A percentile compares a stretch with the other conserved stretches of the same genome.
Conservation (phyloP, 1,140 invertebrate species). For the Brachionus sp. region DNA sequence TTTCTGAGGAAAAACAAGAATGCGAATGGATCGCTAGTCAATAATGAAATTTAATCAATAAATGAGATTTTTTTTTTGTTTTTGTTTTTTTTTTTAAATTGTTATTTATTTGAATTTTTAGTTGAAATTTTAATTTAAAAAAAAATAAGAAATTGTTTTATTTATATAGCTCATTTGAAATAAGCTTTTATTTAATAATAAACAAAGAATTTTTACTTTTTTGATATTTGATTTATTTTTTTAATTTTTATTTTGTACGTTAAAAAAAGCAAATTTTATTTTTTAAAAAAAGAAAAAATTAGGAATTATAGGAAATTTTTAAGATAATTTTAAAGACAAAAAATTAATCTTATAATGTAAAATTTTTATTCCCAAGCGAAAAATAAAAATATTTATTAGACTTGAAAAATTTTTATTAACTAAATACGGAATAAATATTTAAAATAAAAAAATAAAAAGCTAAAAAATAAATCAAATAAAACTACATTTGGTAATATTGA, state of each 20-base stretch:
- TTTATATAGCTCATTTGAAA: too few species aligned
- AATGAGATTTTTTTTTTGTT: not conserved
- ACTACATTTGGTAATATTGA: not conserved
- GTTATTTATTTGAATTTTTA: not conserved
- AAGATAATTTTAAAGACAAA: too few species aligned
- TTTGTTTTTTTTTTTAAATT: not conserved
- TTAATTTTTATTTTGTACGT: too few species aligned
- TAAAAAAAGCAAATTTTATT: too few species aligned
- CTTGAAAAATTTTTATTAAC: not conserved
- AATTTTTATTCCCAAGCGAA: not conserved
- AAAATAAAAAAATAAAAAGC: not conserved
- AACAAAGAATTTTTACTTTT: too few species aligned
- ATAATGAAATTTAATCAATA: not conserved
- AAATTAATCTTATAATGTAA: too few species aligned
- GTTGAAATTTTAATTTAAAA: not conserved
- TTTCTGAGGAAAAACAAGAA: not conserved
- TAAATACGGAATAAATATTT: not conserved
- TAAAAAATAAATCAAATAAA: not conserved
- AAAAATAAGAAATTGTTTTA: not conserved
- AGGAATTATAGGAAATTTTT: too few species aligned
- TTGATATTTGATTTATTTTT: too few species aligned
- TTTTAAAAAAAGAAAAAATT: too few species aligned
- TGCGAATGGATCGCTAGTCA: conserved; percentile 17
- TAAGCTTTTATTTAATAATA: too few species aligned
- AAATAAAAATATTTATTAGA: not conserved